Evolutionary conservation across 2,797 vertebrate species (phyloP), one percentile per base, ranked within the genome.

Genomic region (Tarsius wallacei): DNA sequence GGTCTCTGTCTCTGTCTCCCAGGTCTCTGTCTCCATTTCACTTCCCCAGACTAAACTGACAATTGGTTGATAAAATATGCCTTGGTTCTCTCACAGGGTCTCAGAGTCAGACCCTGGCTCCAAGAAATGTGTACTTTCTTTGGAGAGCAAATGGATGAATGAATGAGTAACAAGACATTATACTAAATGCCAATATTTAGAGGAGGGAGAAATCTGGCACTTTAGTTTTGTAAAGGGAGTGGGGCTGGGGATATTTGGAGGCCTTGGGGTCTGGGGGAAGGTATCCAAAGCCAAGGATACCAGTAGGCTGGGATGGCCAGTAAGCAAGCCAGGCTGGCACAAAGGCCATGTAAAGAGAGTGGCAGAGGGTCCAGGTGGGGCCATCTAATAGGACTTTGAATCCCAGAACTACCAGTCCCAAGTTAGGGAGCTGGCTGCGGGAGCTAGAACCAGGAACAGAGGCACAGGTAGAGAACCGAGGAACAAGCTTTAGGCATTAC

Each of bases 211-310:
- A 26, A 26, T 63, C 33, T 68, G 74, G 90, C 42, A 42, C 63
- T 0, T 36, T 55, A 70, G 42, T 68, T 74, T 82, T 24, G 55
- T 17, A 24, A 63, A 51, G 57, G 33, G 31, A 17, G 3, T 33
- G 11, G 55, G 36, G 9, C 5, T 19, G 77, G 86, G 31, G 70
- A 51, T 17, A 11, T 14, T 47, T 7, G 15, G 77, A 33, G 47
- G 63, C 5, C 36, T 10, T 0, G 66, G 47, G 7, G 2, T 9
- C 0, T 7, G 0, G 0, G 28, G 49, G 70, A 33, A 59, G 93
- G 28, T 2, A 13, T 2, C 24, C 53, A 22, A 24, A 28, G 42
- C 53, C 0, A 31, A 82, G n/a, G 11, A 49, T 1, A 13, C 36
- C 47, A 68, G 33, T 7, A 10, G 57, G 70, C 31, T 53, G 21